Evolutionary conservation across 2,797 vertebrate species (phyloP), one percentile per base, ranked within the genome.

Genomic region (Dicrostonyx torquatus): DNA sequence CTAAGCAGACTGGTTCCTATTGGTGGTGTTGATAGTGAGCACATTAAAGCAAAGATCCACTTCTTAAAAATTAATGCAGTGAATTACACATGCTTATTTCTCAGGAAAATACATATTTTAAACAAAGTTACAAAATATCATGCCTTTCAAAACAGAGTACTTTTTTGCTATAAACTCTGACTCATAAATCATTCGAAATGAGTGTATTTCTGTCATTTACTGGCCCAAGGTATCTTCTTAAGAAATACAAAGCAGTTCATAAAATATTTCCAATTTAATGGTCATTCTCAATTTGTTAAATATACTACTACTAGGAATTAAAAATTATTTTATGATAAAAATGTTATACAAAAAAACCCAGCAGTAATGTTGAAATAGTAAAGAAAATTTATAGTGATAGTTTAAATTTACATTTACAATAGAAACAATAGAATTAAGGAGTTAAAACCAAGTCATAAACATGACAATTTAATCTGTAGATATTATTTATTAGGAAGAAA

Each of bases 231-330:
- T 96, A 26, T 87, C 20, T 72, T 85, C 64, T 96, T 97, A 79
- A 97, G 70, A 97, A 96, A 87, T 15, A 83, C 6, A 37, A 60
- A 82, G 79, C 96, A 31, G 96, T 90, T 97, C 94, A 98, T 91
- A 72, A 97, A 94, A 53, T 93, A 91, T 88, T 95, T 92, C 87
- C 91, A 64, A 94, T 94, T 97, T 91, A 94, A 94, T 98, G 53
- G 70, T 94, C 98, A 97, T 97, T 98, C 90, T 98, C 98, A 79
- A 97, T 48, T 73, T 90, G 70, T 91, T 97, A 94, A 96, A 96
- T 91, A 93, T 91, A 96, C 79, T 95, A 90, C 66, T 24, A 58
- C 22, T 58, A 87, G 93, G 58, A 94, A 34, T 43, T 14, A 92
- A 87, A 48, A 85, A 89, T 34, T 17, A 3, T 8, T 72, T 34